Percentiles rank a stretch among this genome's conserved stretches.
phyloP scores from a whole-genome alignment of 2,888 invertebrate species.

The Pilophorus perplexus region DNA sequence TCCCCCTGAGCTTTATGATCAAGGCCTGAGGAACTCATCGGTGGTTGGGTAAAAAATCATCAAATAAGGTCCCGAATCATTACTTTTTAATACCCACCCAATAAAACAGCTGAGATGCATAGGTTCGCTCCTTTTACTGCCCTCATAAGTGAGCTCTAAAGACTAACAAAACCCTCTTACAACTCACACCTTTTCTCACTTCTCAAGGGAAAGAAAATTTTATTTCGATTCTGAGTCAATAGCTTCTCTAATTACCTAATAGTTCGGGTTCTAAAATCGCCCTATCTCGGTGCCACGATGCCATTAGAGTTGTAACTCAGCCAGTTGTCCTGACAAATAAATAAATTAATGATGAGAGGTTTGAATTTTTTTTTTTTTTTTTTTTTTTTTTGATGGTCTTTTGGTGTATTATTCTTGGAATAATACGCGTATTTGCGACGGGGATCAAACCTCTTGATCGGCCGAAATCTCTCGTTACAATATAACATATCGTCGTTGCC shows the following conservation, averaged over 20 bases:
- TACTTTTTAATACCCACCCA: constrained; percentile 37
- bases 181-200: constrained; percentile 1
- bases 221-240: constrained; percentile 14
- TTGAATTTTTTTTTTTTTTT: no score
- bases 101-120: constrained; percentile 24
- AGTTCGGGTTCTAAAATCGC: neutral
- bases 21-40: constrained; percentile 18
- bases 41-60: constrained; percentile 32
- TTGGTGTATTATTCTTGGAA: no score
- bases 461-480: no score
- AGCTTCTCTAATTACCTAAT: constrained; percentile 20
- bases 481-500: no score
- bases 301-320: no score
- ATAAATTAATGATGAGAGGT: no score
- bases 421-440: no score
- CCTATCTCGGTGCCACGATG: no score
- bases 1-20: constrained; percentile 14
- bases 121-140: constrained; percentile 26
- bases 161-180: constrained; percentile 23
- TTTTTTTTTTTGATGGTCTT: no score
- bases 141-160: constrained; percentile 34
- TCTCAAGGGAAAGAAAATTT: neutral
- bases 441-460: no score
- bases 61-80: constrained; percentile 30
- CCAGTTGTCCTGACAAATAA: no score